Base-by-base conservation (phyloP, 2,113 vertebrate species). In the Mungos mungo region DNA sequence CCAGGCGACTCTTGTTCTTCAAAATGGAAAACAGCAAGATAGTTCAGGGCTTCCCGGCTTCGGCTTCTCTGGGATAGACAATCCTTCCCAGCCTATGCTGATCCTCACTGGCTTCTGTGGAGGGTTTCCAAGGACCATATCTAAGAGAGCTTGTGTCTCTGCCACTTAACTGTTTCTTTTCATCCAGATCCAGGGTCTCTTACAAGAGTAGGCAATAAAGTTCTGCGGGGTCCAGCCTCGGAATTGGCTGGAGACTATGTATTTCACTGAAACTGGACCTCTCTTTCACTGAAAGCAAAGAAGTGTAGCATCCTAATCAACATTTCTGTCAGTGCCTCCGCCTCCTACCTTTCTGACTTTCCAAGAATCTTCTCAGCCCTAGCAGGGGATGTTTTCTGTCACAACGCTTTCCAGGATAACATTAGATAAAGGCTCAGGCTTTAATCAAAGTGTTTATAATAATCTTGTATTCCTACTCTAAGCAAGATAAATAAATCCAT, bases 401-500 rank as follows among this genome's bases (percentile, higher is more conserved):
- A 19, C 13, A 54, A 19, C 23, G 82, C 79, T 80, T 87, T 47
- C 72, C 68, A 90, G 92, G 72, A 90, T 84, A 69, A 60, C 41
- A 77, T 79, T 80, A 77, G 71, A 72, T 80, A 86, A 88, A 96
- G 81, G 65, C n/a, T 88, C 85, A 69, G 15, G 8, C 83, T 81
- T 83, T 52, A 63, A 63, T 83, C 54, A 74, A 3, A 60, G 21
- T 45, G n/a, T 83, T 81, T 47, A 88, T 9, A 63, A 31, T 84
- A 35, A 41, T 29, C 1, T n/a, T 54, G 89, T 92, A 93, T 93
- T 92, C 19, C 19, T 96, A 3, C 90, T 82, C 65, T 25, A 65
- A 72, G 66, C 27, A 77, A 31, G 45, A 68, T 84, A 79, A 68
- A 31, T 76, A 41, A 81, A 66, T 93, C 35, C 14, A 41, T 81